Conservation (phyloP, 2,888 invertebrate genomes). For the Leptura quadrifasciata region DNA sequence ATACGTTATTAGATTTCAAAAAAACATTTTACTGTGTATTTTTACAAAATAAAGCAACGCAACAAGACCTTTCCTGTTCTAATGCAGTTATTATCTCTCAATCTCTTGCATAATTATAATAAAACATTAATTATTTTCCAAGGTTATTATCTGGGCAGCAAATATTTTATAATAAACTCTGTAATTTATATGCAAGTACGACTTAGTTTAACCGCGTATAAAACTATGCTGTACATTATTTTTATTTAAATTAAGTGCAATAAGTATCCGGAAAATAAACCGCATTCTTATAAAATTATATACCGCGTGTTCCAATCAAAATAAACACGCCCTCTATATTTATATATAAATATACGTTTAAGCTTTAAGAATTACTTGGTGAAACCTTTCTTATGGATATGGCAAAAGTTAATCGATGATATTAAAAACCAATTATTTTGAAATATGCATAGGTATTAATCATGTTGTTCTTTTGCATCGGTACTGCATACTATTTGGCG, state of each 20-base stretch:
- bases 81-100: background rate
- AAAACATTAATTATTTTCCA: conserved; percentile 15
- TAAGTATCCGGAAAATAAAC: conserved; percentile 17
- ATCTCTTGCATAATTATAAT: background rate
- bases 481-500: too few species aligned
- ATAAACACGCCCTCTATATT: conserved; percentile 10
- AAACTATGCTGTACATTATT: background rate
- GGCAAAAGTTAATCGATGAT: background rate
- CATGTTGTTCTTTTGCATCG: too few species aligned
- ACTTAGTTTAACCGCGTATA: background rate
- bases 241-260: conserved; percentile 5
- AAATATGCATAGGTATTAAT: background rate
- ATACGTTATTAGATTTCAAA: background rate
- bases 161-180: background rate
- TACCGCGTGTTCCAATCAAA: background rate
- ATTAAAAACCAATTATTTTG: background rate
- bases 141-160: conserved; percentile 4
- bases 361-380: background rate
- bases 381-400: background rate
- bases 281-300: conserved; percentile 19
- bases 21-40: background rate
- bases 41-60: background rate
- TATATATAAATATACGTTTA: conserved; percentile 4
- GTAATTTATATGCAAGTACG: conserved; percentile 1
- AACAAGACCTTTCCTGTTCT: background rate